phyloP scores from a whole-genome alignment of 2,888 invertebrate genomes.

The Stenchaetothrips biformis region DNA sequence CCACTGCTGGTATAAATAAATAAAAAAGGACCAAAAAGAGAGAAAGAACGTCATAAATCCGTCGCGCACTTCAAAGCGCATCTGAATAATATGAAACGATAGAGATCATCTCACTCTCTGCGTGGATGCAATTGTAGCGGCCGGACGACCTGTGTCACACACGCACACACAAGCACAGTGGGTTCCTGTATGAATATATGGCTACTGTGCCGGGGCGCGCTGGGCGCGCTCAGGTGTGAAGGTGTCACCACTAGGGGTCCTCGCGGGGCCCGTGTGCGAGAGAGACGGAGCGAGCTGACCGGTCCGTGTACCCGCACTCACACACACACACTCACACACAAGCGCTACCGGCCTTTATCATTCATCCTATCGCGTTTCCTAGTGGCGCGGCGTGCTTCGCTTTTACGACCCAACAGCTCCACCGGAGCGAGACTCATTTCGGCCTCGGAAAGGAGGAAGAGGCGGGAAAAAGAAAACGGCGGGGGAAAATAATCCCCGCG shows the following conservation, averaged over 20 bases:
- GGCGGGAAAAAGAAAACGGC: background rate
- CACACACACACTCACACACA: background rate
- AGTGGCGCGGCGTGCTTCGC: background rate
- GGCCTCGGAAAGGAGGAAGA: background rate
- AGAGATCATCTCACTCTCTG: background rate
- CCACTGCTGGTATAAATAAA: background rate
- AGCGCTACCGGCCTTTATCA: background rate
- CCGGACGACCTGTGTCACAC: background rate
- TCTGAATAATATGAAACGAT: background rate
- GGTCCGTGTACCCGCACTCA: background rate
- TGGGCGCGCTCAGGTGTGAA: conserved; percentile 17
- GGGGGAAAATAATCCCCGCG: background rate
- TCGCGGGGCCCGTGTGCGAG: background rate
- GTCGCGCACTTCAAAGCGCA: background rate
- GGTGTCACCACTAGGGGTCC: background rate
- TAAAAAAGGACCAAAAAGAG: background rate
- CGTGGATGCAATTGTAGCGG: conserved; percentile 15
- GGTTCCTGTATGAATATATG: background rate
- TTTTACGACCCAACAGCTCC: background rate
- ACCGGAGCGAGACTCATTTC: background rate
- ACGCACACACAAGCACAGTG: background rate
- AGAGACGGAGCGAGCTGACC: background rate
- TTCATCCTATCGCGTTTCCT: background rate
- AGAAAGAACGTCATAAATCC: background rate
- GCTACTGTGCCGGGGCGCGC: background rate